Base-by-base conservation (phyloP, 2,888 invertebrate species). In the Pseudoips prasinana region DNA sequence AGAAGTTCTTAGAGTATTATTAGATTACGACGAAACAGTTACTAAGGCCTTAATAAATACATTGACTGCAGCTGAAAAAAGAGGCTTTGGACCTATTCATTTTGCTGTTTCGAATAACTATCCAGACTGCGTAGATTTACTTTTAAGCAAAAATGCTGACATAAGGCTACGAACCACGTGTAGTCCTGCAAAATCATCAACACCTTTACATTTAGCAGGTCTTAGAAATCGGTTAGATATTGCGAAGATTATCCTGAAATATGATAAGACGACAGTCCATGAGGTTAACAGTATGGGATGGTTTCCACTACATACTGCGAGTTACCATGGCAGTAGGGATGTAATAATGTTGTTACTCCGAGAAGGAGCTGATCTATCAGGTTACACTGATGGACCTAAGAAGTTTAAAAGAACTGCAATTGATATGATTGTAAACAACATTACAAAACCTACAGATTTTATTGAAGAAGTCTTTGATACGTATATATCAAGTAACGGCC, bases 251-350 rank as follows among this genome's bases (percentile, higher is more conserved):
- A 67, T 90, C 22, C 60, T 90, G 0, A 66, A 60, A 20, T 72
- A 70, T 40, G 87, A 90, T 38, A 79, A 67, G 34, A 81, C 76
- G 0, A 76, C 83, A 2, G 73, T 87, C 10, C 74, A 84, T 26
- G 87, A 86, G 62, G 84, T 85, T 0, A 82, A 85, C 31, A 72
- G 70, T 33, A 68, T 68, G 59, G 69, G 69, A 0, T 70, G 68
- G 68, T 64, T 58, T 33, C 70, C 90, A 7, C 60, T 90, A 17
- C 89, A 90, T 29, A 59, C 83, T 1, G 89, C 90, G 1, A 90
- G 91, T 25, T 84, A 89, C 34, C 85, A 90, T 45, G 91, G 92
- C 0, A 91, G 91, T 44, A 86, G 90, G 53, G 90, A 92, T 39
- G 90, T 91, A 28, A 90, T 92, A 26, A 58, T 55, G 0, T 34